Evolutionary conservation across 2,797 vertebrate species (phyloP).

Genomic region (Spinus pinus): DNA sequence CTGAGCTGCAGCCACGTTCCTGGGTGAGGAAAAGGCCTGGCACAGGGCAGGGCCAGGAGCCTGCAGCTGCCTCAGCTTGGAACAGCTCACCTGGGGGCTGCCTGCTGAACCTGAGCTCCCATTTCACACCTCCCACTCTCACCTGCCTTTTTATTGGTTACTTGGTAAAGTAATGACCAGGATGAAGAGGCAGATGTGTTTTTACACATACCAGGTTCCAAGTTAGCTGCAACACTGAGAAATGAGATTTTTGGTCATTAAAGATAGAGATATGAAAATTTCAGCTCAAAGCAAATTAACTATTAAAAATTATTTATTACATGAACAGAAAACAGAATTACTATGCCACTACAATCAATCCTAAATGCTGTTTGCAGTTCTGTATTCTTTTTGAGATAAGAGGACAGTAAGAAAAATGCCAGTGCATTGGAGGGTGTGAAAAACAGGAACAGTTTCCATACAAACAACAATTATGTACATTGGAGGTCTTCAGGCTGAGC

Average conservation of each 20-base stretch:
- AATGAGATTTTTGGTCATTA: not conserved
- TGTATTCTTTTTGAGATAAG: not conserved
- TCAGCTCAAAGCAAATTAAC: not conserved
- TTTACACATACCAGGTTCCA: not conserved
- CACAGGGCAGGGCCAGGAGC: not conserved
- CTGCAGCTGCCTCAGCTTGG: not conserved
- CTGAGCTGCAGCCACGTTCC: not conserved
- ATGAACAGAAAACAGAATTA: not conserved
- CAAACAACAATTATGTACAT: not conserved
- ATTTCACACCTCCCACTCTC: not conserved
- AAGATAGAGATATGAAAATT: not conserved
- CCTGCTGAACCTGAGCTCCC: not conserved
- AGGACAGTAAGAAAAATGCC: not conserved
- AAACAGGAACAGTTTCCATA: not conserved
- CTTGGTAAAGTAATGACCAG: not conserved
- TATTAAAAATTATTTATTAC: not conserved
- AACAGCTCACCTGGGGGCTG: not conserved
- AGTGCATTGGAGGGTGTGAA: not conserved
- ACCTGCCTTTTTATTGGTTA: not conserved
- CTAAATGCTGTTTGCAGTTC: not conserved
- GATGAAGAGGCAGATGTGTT: not conserved
- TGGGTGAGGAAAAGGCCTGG: not conserved
- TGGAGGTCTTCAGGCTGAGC: not conserved
- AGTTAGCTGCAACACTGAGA: not conserved
- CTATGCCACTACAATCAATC: not conserved